These are phyloP conservation scores for Ceratotherium simum DNA, from an alignment of 2,113 vertebrate genomes.

Conservation along the genomic window DNA sequence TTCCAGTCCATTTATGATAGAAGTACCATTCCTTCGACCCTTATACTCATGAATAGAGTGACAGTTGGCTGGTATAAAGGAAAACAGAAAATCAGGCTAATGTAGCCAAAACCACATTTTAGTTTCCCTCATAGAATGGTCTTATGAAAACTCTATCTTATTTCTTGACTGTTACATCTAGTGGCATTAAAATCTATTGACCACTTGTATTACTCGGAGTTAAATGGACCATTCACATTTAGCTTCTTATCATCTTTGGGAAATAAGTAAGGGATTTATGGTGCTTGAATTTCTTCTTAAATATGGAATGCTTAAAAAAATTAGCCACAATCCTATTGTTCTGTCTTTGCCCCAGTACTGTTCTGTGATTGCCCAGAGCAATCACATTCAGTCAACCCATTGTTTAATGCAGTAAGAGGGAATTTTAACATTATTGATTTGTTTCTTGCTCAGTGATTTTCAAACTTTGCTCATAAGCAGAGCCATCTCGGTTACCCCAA, in stretches of 20 bases:
- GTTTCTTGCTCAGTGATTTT: background rate
- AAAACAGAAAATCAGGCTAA: background rate
- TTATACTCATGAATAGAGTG: background rate
- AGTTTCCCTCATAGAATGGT: background rate
- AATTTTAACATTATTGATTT: background rate
- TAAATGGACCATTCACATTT: slow-evolving; percentile 21
- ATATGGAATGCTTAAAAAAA: background rate
- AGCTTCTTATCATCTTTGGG: slow-evolving; percentile 28
- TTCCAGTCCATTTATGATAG: background rate
- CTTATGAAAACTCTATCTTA: slow-evolving; percentile 15
- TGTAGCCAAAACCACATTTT: background rate
- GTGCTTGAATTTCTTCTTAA: slow-evolving; percentile 48
- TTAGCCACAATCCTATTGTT: background rate
- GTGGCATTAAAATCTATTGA: slow-evolving; percentile 41
- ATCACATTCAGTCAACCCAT: background rate
- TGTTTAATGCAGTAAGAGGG: slow-evolving; percentile 13
- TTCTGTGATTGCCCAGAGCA: background rate
- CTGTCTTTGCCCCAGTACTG: background rate
- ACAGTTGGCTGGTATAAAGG: background rate
- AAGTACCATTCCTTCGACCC: background rate
- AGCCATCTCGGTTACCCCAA: background rate
- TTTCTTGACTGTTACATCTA: background rate
- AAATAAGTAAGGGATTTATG: background rate
- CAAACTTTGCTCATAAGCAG: background rate
- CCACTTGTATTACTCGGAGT: background rate